Percentiles rank a stretch among this genome's conserved stretches.
phyloP scores from a whole-genome alignment of 1,140 invertebrate genomes.

The Meloidogyne hapla region DNA sequence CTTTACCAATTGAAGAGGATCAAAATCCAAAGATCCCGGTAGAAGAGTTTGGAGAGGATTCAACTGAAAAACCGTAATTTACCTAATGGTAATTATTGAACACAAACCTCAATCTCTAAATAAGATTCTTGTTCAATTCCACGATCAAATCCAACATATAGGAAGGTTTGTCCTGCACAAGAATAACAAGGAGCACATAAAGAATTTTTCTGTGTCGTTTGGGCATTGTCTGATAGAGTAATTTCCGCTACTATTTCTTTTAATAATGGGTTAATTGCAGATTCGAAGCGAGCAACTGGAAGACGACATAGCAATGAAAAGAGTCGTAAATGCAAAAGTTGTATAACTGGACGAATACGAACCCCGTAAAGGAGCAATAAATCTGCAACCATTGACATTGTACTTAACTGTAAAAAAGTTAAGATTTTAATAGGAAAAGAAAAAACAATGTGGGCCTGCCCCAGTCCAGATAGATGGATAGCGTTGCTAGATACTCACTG shows the following conservation, averaged over 20 bases:
- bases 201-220: constrained; percentile 89
- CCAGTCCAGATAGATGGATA: too few species aligned
- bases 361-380: constrained; percentile 48
- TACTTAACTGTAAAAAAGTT: constrained; percentile 28
- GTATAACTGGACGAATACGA: constrained; percentile 46
- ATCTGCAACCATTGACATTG: constrained; percentile 46
- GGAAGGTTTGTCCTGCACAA: constrained; percentile 72
- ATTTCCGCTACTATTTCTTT: constrained; percentile 90
- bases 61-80: constrained; percentile 35
- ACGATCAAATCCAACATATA: constrained; percentile 65
- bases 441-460: too few species aligned
- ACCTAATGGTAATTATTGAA: background rate
- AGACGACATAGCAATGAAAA: constrained; percentile 50
- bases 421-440: too few species aligned
- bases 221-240: constrained; percentile 87
- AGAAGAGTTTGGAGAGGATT: constrained; percentile 29
- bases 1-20: constrained; percentile 47
- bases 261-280: constrained; percentile 65
- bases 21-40: constrained; percentile 42
- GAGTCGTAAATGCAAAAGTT: constrained; percentile 53
- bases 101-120: constrained; percentile 73
- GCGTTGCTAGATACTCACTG: background rate
- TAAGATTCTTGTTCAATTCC: constrained; percentile 90
- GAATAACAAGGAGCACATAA: constrained; percentile 80
- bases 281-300: constrained; percentile 32